Evolutionary conservation across 2,888 invertebrate species (phyloP), one percentile per base, ranked within the genome.

Genomic region (Ariolimax columbianus): DNA sequence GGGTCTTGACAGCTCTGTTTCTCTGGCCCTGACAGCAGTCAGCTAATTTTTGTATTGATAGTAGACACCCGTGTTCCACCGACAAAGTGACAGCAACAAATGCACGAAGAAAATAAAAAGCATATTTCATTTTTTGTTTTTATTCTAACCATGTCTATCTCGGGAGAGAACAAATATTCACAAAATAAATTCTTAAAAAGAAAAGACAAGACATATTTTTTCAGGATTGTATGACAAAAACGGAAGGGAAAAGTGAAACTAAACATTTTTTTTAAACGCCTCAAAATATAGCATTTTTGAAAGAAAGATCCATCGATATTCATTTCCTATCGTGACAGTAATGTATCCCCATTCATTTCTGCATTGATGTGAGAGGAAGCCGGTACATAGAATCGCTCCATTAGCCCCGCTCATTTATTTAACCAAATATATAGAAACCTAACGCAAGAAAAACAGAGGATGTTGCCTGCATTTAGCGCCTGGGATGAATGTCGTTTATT

Each of bases 401-500:
- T 75, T 75, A 33, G 75, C 55, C 36, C 14, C 26, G 19, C 23
- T 77, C 51, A 36, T 77, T 55, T 38, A 51, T 77, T 77, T 55
- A 77, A 63, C 26, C 38, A 78, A 78, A 77, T 63, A 11, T 77
- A n/a, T 59, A 59, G 77, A 77, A 78, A 78, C 78, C 63, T 78
- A 63, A 78, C 38, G n/a, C 78, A 59, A 59, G 40, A 2, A 59
- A 59, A 78, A 78, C 59, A 78, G 14, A 36, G 63, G 17, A 38
- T 11, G 38, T 63, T 78, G 14, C 78, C 40, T 26, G 78, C 38
- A 33, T 78, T 63, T 63, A 78, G 36, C 78, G 38, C 26, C 78
- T 14, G 63, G 38, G 19, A 59, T 78, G 38, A 59, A 63, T 78
- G 63, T 26, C 59, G 59, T 78, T 78, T 78, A 63, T 78, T 78